Evolutionary conservation across 2,888 invertebrate genomes (phyloP).

Genomic region (Tinea trinotella): DNA sequence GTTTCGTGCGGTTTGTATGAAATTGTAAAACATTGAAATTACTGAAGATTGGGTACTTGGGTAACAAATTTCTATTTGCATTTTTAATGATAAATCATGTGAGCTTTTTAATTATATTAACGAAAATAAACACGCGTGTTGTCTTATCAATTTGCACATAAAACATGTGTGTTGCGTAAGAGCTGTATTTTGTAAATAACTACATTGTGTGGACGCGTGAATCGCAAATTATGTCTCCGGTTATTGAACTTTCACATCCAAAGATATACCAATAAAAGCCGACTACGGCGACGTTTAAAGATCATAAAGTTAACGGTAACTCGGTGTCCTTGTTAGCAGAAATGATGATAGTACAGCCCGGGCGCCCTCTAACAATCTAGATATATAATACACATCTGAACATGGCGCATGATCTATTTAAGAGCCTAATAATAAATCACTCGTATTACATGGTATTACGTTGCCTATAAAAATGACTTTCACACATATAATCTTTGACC

Average conservation of each 20-base stretch:
- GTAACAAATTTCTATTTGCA: too few relatives aligned
- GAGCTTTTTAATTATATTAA: too few relatives aligned
- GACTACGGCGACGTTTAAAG: conserved; percentile 6
- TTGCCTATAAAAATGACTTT: conserved; percentile 13
- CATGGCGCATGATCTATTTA: background rate
- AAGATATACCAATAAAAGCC: conserved; percentile 17
- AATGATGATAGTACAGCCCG: background rate
- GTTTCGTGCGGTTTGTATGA: too few relatives aligned
- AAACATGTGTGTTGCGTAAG: background rate
- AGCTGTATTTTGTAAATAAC: background rate
- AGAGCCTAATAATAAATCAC: background rate
- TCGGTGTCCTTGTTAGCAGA: conserved; percentile 18
- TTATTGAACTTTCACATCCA: conserved; percentile 3
- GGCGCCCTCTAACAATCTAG: background rate
- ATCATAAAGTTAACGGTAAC: conserved; percentile 18
- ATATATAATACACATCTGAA: background rate
- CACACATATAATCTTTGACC: conserved; percentile 27
- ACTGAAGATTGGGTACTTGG: too few relatives aligned
- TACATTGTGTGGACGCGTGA: background rate
- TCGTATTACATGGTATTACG: conserved; percentile 11
- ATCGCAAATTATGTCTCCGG: conserved; percentile 7
- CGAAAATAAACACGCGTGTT: background rate
- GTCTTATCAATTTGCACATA: background rate
- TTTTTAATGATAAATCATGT: too few relatives aligned
- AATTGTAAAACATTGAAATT: too few relatives aligned